Conservation (phyloP, 2,888 invertebrate species). For the Digitonthophagus gazella region DNA sequence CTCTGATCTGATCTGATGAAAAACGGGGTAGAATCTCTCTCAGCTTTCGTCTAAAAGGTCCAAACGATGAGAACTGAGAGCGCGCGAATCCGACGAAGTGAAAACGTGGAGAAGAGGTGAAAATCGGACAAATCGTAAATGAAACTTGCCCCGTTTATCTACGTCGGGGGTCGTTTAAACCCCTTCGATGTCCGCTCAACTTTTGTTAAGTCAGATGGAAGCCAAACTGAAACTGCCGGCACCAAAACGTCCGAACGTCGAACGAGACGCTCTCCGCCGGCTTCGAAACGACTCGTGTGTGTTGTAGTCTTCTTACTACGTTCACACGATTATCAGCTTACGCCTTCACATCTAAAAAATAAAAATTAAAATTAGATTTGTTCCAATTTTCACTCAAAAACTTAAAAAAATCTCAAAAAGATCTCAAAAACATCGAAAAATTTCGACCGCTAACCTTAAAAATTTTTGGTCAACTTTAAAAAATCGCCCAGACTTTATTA, state of each 20-base stretch:
- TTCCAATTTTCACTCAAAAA: not conserved
- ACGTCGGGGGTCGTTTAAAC: not conserved
- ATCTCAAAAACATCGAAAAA: too few species aligned
- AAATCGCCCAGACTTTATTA: too few species aligned
- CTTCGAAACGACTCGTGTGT: not conserved
- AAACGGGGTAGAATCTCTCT: too few species aligned
- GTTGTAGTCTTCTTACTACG: slow-evolving; percentile 6
- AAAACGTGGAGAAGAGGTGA: too few species aligned
- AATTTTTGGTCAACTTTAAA: too few species aligned
- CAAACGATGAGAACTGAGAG: too few species aligned
- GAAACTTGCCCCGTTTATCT: not conserved
- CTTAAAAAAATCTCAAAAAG: not conserved
- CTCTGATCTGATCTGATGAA: not conserved
- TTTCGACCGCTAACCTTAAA: too few species aligned
- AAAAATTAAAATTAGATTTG: not conserved
- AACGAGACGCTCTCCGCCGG: not conserved
- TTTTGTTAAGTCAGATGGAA: not conserved
- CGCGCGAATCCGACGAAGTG: too few species aligned
- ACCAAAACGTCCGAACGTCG: not conserved
- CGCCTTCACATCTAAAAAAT: not conserved
- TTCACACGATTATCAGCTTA: slow-evolving; percentile 3
- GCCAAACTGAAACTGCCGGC: slow-evolving; percentile 10
- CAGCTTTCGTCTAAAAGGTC: too few species aligned
- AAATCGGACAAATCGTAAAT: not conserved
- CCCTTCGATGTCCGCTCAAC: not conserved